A percentile compares a stretch with the other conserved stretches of the same genome.
Evolutionary conservation across 2,113 vertebrate genomes (phyloP).

Genomic region (Gymnocephalus cernua): DNA sequence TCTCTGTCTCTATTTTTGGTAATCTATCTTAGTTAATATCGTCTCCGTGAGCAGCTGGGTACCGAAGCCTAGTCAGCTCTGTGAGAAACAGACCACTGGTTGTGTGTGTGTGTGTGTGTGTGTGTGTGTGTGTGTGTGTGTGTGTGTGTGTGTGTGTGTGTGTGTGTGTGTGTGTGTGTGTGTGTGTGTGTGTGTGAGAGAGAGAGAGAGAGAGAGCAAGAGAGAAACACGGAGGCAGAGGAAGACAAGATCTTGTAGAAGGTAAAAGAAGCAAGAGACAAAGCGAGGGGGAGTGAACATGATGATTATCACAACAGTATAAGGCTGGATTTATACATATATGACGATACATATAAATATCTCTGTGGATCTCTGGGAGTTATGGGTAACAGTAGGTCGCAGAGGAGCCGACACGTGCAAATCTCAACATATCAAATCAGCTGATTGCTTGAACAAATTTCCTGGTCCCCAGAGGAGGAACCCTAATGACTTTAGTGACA

Average conservation of each 20-base stretch:
- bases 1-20: constrained; percentile 58
- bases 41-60: constrained; percentile 85
- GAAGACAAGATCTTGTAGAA: constrained; percentile 32
- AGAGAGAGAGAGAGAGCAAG: too few species aligned
- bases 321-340: constrained; percentile 6
- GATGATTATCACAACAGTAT: background rate
- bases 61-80: constrained; percentile 78
- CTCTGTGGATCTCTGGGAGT: background rate
- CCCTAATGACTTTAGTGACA: background rate
- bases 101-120: constrained; percentile 29
- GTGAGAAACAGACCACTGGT: constrained; percentile 61
- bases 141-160: background rate
- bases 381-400: constrained; percentile 29
- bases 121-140: constrained; percentile 21
- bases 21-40: constrained; percentile 88
- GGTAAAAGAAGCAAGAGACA: constrained; percentile 31
- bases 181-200: background rate
- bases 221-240: background rate
- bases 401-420: background rate
- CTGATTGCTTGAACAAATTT: background rate
- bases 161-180: constrained; percentile 14
- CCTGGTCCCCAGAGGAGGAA: background rate
- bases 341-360: background rate
- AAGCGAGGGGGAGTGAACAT: constrained; percentile 8
- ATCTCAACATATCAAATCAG: constrained; percentile 4